Evolutionary conservation across 2,113 vertebrate genomes (phyloP), one percentile per base, ranked within the genome.

Genomic region (Fukomys damarensis): DNA sequence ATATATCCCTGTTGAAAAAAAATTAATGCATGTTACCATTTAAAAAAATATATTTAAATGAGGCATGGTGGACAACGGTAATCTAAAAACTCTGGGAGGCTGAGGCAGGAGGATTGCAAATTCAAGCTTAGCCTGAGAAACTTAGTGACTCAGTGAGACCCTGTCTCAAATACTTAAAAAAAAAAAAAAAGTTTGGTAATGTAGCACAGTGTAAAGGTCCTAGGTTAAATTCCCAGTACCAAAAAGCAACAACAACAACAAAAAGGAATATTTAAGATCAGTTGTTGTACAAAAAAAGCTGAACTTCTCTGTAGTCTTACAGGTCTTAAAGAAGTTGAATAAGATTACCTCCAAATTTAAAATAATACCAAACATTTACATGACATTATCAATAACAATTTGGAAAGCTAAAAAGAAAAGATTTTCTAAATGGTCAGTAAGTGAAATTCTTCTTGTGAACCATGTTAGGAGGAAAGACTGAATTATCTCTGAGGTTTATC

Each of bases 191-290:
- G 43, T 46, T 26, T 30, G 43, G 43, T 26, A 19, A 72, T 72
- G 20, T 11, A 41, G 68, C 20, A 41, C 68, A 11, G n/a, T 41
- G 38, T 41, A 7, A 41, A 72, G 43, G 43, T 30, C 26, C 28
- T 26, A 10, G 24, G 11, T 26, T 43, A 22, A 26, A 43, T 26
- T 4, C 11, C 5, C 74, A 77, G 74, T 30, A 30, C 74, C 30
- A 49, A 24, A 46, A 77, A 49, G 74, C 28, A 76, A 30, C 20
- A 49, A 17, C 3, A 76, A 28, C 12, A 49, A 70, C 20, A 72
- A 95, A 54, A 46, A 91, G 89, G 65, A 85, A 30, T 85, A 49
- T 46, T 82, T 91, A 97, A 85, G 56, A 65, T 35, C 72, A 22
- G 26, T 41, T 19, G 54, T 58, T 76, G 58, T 19, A 56, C 35